Evolutionary conservation across 2,888 invertebrate species (phyloP).

Genomic region (Germaria angustata): DNA sequence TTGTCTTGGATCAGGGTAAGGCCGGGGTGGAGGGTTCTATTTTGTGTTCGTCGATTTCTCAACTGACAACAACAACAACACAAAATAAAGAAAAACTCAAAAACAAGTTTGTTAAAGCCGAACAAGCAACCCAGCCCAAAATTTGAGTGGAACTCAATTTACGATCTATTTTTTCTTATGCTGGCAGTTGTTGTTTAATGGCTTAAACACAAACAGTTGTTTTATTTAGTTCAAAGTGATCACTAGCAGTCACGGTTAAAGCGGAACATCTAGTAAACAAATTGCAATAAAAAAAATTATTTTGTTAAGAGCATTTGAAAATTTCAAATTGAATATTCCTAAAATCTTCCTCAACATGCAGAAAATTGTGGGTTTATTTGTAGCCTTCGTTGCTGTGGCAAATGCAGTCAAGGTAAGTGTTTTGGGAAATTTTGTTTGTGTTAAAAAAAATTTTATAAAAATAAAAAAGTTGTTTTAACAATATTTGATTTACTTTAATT

Average conservation of each 20-base stretch:
- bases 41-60: neutral
- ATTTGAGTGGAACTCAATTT: conserved; percentile 41
- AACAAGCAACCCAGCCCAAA: conserved; percentile 66
- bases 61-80: neutral
- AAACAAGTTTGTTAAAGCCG: conserved; percentile 53
- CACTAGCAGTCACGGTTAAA: conserved; percentile 22
- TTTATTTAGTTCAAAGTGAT: conserved; percentile 49
- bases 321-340: conserved; percentile 7
- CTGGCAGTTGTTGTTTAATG: conserved; percentile 10
- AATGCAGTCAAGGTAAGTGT: conserved; percentile 72
- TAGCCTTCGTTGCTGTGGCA: conserved; percentile 71
- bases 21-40: neutral
- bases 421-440: neutral
- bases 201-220: conserved; percentile 54
- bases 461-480: no score
- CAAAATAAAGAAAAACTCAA: conserved; percentile 46
- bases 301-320: conserved; percentile 3
- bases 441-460: conserved; percentile 27
- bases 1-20: neutral
- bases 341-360: conserved; percentile 38
- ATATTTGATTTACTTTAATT: no score
- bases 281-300: conserved; percentile 10
- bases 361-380: conserved; percentile 70
- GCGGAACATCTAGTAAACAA: neutral
- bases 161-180: neutral